Conservation (phyloP, 64 coral and sea anemone species). For the Pachyseris speciosa region DNA sequence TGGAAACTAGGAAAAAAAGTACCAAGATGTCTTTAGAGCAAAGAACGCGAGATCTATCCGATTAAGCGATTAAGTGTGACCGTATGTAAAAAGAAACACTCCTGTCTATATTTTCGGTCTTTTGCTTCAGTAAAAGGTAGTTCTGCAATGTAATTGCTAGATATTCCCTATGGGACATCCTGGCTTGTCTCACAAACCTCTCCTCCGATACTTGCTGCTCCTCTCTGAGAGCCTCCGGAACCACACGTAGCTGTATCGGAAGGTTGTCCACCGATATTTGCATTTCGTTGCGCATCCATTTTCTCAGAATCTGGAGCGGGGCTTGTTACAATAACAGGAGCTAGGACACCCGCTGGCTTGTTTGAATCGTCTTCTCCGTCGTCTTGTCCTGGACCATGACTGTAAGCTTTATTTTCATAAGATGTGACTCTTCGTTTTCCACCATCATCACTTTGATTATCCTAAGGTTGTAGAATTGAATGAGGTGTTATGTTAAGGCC, state of each 20-base stretch:
- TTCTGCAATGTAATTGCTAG: neutral
- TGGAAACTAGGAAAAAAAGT: no score
- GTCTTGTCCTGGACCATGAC: neutral
- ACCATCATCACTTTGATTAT: neutral
- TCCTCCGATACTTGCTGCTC: constrained; percentile 38
- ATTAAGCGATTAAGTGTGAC: no score
- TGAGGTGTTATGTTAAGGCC: neutral
- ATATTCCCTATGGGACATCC: neutral
- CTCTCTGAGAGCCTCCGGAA: constrained; percentile 16
- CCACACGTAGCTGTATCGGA: constrained; percentile 19
- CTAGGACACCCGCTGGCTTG: neutral
- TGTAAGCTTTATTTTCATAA: neutral
- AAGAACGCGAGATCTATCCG: no score
- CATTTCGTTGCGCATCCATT: neutral
- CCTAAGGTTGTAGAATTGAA: neutral
- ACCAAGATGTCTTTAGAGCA: no score
- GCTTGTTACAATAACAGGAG: constrained; percentile 67
- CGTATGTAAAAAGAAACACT: no score
- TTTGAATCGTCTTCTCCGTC: neutral
- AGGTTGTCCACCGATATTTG: neutral
- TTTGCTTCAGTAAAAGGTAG: no score
- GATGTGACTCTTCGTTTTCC: neutral
- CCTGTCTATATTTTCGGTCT: no score
- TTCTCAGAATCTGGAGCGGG: constrained; percentile 42
- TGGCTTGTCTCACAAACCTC: neutral